These are phyloP conservation scores for Ornithoptera priamus DNA, from an alignment of 2,888 invertebrate genomes.

Conservation along the genomic window DNA sequence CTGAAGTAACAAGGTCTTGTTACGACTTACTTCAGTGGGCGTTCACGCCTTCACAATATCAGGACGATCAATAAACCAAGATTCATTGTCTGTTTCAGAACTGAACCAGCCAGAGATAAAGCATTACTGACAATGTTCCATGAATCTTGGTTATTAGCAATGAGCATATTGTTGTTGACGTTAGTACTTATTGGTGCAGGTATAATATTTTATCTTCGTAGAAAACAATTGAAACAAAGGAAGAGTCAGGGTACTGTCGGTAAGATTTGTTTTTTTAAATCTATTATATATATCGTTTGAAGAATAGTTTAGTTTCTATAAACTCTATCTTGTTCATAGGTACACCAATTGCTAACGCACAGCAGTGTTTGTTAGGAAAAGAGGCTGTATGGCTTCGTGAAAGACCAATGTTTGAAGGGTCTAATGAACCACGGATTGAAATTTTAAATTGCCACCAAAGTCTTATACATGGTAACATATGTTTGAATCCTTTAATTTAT, in stretches of 20 bases:
- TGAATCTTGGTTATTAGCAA: constrained; percentile 73
- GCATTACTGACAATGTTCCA: constrained; percentile 73
- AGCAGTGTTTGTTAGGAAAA: constrained; percentile 71
- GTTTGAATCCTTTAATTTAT: not conserved
- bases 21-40: constrained; percentile 16
- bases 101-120: constrained; percentile 74
- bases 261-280: constrained; percentile 38
- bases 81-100: constrained; percentile 58
- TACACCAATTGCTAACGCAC: constrained; percentile 66
- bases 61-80: constrained; percentile 22
- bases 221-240: constrained; percentile 64
- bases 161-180: constrained; percentile 66
- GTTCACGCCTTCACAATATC: constrained; percentile 24
- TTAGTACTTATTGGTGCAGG: constrained; percentile 64
- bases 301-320: not conserved
- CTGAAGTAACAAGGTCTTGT: constrained; percentile 17
- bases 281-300: not conserved
- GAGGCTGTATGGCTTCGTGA: constrained; percentile 74
- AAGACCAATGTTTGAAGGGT: constrained; percentile 68
- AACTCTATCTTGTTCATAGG: constrained; percentile 42
- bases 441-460: constrained; percentile 72
- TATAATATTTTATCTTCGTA: constrained; percentile 63
- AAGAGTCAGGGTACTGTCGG: constrained; percentile 66
- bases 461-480: constrained; percentile 58
- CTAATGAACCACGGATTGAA: constrained; percentile 71